These are phyloP conservation scores for Callimico goeldii DNA, from an alignment of 2,797 vertebrate species.

Conservation along the genomic window DNA sequence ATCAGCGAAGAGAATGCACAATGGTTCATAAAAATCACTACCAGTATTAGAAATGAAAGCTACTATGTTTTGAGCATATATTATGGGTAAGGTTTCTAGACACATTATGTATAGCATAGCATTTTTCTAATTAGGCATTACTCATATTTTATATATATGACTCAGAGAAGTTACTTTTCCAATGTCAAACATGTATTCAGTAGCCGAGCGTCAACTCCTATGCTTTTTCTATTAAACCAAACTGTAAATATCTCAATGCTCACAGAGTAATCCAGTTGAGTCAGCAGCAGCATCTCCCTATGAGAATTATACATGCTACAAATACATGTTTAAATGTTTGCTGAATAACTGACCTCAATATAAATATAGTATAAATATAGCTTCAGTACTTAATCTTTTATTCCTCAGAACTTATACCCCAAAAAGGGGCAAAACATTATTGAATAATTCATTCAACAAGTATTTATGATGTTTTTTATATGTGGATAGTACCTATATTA, in stretches of 20 bases:
- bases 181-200: background rate
- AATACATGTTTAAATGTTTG: background rate
- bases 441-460: background rate
- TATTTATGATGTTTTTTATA: background rate
- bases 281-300: background rate
- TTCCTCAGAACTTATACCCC: background rate
- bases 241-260: background rate
- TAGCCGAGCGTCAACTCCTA: background rate
- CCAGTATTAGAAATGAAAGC: background rate
- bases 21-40: background rate
- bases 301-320: background rate
- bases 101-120: background rate
- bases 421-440: background rate
- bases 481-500: background rate
- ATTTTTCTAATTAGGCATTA: background rate
- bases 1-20: background rate
- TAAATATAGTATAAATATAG: background rate
- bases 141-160: background rate
- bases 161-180: background rate
- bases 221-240: background rate
- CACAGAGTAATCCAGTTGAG: background rate
- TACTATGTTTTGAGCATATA: background rate
- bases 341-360: background rate
- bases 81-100: background rate
- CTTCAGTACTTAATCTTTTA: background rate